Base-by-base conservation (phyloP, 2,888 invertebrate species). In the Cataglyphis rosenhaueri region DNA sequence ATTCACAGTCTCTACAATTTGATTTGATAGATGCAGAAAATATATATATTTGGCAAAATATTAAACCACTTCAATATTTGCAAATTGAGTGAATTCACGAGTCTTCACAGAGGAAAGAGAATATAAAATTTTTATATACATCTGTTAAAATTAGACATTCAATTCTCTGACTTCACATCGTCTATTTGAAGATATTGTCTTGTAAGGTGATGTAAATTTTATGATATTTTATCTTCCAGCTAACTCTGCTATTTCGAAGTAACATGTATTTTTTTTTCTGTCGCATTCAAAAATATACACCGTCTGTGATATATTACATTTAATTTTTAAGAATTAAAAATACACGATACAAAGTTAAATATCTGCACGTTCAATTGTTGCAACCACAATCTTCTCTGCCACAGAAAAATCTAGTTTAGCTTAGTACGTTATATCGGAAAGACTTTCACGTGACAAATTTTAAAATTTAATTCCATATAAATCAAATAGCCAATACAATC, bases 401-500 rank as follows among this genome's bases (percentile, higher is more conserved):
- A 32, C n/a, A 10, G 12, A 70, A 55, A 70, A 10, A 65, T 52
- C 10, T 25, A 71, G 18, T 38, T 38, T 57, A 25, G 4, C 12
- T 32, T 35, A 38, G n/a, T 68, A 68, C 21, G 18, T 55, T 55
- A 35, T 68, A 52, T 21, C 8, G 8, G 1, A n/a, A 52, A 71
- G 25, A n/a, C 41, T 29, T 73, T 59, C n/a, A 32, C 32, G 35
- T 29, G 41, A 57, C n/a, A 64, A 57, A 25, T 3, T n/a, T 76
- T 21, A 6, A 62, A 65, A 32, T 55, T 65, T 29, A 48, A 48
- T 57, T 15, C 18, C 44, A 15, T 8, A 44, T 41, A 75, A 75
- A 68, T 61, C 59, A 71, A 71, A 44, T 70, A 32, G 21, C 32
- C 32, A 38, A 59, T 68, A 9, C 52, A n/a, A 52, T n/a, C 52